Evolutionary conservation across 1,140 invertebrate species (phyloP).

Genomic region (Leucophenga varia): DNA sequence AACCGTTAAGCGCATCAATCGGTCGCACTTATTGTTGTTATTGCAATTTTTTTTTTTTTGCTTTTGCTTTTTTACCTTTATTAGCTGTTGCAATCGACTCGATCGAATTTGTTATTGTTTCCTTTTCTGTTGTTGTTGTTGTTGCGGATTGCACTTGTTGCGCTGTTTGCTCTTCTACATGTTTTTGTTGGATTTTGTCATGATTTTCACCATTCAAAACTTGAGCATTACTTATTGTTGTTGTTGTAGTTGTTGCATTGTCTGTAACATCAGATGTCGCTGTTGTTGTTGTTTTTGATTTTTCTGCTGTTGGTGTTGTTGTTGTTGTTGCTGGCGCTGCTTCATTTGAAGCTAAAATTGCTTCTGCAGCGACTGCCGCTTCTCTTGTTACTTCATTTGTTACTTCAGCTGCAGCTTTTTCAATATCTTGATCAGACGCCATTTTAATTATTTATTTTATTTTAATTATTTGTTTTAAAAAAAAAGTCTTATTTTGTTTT

Average conservation of each 20-base stretch:
- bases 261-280: not conserved
- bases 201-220: too few relatives aligned
- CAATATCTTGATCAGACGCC: too few relatives aligned
- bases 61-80: conserved; percentile 24
- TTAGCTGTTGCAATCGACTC: conserved; percentile 26
- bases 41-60: too few relatives aligned
- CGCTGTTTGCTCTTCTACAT: too few relatives aligned
- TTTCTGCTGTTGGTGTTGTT: not conserved
- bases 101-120: conserved; percentile 16
- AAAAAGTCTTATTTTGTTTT: too few relatives aligned
- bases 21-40: conserved; percentile 3
- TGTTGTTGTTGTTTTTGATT: too few relatives aligned
- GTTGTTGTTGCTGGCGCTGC: conserved; percentile 3
- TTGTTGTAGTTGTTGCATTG: conserved; percentile 14
- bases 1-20: too few relatives aligned
- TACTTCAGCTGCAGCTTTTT: not conserved
- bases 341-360: conserved; percentile 9
- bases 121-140: conserved; percentile 7
- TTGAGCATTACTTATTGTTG: too few relatives aligned
- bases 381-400: conserved; percentile 1
- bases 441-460: too few relatives aligned
- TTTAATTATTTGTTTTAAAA: too few relatives aligned
- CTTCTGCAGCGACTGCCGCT: not conserved
- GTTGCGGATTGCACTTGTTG: conserved; percentile 34
- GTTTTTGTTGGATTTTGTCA: too few relatives aligned